Evolutionary conservation across 2,888 invertebrate genomes (phyloP).

Genomic region (Marasmarcha lunaedactyla): DNA sequence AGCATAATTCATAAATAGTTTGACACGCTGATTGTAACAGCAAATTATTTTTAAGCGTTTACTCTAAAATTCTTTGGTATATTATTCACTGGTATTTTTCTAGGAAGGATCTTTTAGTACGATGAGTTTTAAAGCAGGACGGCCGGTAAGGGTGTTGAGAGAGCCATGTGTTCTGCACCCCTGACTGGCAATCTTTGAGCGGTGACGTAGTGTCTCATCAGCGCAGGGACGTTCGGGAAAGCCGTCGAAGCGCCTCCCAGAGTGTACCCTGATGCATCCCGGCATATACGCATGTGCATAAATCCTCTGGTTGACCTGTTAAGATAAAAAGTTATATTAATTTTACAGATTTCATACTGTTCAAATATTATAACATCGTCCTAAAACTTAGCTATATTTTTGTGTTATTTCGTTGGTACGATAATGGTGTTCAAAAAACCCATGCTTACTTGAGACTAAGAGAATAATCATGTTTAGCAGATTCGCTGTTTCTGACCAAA

Average conservation of each 20-base stretch:
- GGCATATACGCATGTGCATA: conserved; percentile 97
- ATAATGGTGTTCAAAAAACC: too few relatives aligned
- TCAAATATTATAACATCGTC: background rate
- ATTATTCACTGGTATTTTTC: background rate
- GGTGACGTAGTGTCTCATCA: conserved; percentile 91
- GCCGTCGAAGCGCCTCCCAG: conserved; percentile 94
- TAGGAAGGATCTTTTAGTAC: too few relatives aligned
- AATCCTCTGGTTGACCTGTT: conserved; percentile 92
- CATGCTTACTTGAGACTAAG: conserved; percentile 92
- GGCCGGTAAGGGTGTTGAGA: conserved; percentile 90
- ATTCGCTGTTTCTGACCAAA: conserved; percentile 93
- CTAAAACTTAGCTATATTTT: background rate
- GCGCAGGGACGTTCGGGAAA: conserved; percentile 92
- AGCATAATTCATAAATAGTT: background rate
- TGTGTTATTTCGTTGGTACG: background rate
- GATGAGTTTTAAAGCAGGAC: conserved; percentile 74
- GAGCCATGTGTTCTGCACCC: conserved; percentile 96
- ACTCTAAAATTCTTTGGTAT: background rate
- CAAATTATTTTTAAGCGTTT: background rate
- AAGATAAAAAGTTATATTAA: too few relatives aligned
- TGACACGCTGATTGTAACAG: background rate
- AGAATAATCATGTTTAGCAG: conserved; percentile 93
- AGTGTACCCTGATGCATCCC: conserved; percentile 84
- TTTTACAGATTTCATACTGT: background rate
- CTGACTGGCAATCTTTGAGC: conserved; percentile 93